Evolutionary conservation across 2,113 vertebrate species (phyloP).

Genomic region (Bos javanicus): DNA sequence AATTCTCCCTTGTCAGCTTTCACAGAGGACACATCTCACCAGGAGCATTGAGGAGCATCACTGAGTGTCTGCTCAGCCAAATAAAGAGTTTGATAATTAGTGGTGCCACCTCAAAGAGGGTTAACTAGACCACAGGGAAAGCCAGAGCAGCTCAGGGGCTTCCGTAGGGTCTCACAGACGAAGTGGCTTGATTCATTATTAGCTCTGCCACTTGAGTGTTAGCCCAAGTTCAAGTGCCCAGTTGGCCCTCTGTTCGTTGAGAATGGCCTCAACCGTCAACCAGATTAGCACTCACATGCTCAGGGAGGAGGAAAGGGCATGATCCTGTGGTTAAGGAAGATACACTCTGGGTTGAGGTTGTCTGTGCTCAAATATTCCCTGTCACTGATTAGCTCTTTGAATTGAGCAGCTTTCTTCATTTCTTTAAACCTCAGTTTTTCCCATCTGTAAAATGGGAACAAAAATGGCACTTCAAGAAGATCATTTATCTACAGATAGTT

Average conservation of each 20-base stretch:
- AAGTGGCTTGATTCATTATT: neutral
- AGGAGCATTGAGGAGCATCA: neutral
- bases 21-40: neutral
- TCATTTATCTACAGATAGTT: neutral
- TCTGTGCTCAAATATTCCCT: neutral
- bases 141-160: neutral
- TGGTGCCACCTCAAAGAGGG: too few species aligned
- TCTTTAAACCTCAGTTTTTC: neutral
- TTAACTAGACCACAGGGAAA: neutral
- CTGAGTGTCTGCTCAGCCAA: neutral
- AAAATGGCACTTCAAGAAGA: neutral
- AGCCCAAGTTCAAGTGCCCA: neutral
- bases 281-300: neutral
- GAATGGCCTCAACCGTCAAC: neutral
- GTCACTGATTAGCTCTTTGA: neutral
- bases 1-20: slow-evolving; percentile 38
- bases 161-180: neutral
- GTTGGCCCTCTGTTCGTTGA: neutral
- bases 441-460: neutral
- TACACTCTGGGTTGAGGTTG: neutral
- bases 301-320: neutral
- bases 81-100: neutral
- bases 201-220: neutral
- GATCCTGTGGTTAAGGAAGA: neutral
- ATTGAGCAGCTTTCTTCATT: neutral